phyloP scores from a whole-genome alignment of 2,797 vertebrate genomes.

The Danio albolineatus region DNA sequence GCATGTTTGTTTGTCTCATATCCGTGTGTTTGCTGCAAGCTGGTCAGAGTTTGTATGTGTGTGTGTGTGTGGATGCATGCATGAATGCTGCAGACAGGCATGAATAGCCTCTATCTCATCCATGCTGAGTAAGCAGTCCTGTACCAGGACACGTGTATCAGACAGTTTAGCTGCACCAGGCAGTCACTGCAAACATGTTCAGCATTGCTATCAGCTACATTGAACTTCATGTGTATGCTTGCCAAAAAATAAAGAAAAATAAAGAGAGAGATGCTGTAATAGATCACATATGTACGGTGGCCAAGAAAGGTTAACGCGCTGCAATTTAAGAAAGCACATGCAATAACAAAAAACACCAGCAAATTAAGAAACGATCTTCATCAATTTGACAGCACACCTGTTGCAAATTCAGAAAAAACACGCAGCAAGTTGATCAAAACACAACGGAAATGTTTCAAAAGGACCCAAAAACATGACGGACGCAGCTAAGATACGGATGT shows the following conservation, averaged over 20 bases:
- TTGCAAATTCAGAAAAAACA: too few relatives aligned
- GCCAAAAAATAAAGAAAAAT: not conserved
- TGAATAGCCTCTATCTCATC: constrained; percentile 9
- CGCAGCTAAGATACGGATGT: too few relatives aligned
- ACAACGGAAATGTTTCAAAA: too few relatives aligned
- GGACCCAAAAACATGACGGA: too few relatives aligned
- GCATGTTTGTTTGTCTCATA: not conserved
- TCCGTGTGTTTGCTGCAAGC: not conserved
- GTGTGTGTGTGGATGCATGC: not conserved
- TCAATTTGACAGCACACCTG: too few relatives aligned
- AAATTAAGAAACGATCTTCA: too few relatives aligned
- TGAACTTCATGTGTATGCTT: constrained; percentile 1
- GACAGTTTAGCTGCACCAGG: constrained; percentile 11
- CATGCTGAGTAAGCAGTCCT: constrained; percentile 49
- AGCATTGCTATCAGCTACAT: not conserved
- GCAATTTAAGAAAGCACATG: too few relatives aligned
- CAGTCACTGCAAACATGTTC: constrained; percentile 16
- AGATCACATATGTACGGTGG: too few relatives aligned
- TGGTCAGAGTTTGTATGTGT: not conserved
- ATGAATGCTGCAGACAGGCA: constrained; percentile 40
- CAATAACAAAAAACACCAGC: too few relatives aligned
- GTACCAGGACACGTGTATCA: constrained; percentile 27
- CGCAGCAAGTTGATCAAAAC: too few relatives aligned
- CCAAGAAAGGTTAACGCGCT: too few relatives aligned
- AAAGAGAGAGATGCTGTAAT: constrained; percentile 2